Base-by-base conservation (phyloP, 2,113 vertebrate species). In the Halcyon senegalensis region DNA sequence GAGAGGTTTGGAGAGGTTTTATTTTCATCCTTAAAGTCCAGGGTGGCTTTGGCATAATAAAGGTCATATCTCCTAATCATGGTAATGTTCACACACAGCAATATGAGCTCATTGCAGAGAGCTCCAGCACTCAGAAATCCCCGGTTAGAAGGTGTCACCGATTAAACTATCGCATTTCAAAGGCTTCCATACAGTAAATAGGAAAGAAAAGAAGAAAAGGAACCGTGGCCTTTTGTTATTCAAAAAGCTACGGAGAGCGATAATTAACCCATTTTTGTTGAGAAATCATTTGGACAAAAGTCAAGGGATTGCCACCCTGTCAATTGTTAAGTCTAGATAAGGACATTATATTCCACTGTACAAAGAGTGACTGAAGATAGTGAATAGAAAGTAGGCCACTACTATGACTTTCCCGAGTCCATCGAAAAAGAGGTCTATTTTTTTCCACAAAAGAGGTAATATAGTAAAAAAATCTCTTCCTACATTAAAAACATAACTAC, bases 241-340 rank as follows among this genome's bases (percentile, higher is more conserved):
- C 98, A 98, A 98, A 98, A 98, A 98, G 98, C 98, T 98, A 98
- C 97, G 98, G 98, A 98, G 98, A 99, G 98, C 98, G 98, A 98
- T 98, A 99, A 99, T 99, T 98, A 98, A 98, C 98, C 98, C 98
- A 99, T 99, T 99, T 99, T 98, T 98, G 97, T 98, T 98, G 98
- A 98, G 98, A 98, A 98, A 98, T 98, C 98, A 98, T 98, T 98
- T 98, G 98, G 98, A 98, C 98, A 98, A 98, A 97, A 97, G 98
- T 98, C 98, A 98, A 98, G 97, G 98, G 97, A 98, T 98, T 98
- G 98, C 98, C 98, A 98, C 98, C 98, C 98, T 98, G 98, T 98
- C 98, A 98, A 98, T 98, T 98, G 98, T 98, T 97, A 97, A 97
- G 97, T 96, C 96, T 95, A 98, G 98, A 98, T 98, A 98, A 98